These are phyloP conservation scores for Drosophila novamexicana DNA, from an alignment of 1,140 invertebrate species.

Conservation along the genomic window DNA sequence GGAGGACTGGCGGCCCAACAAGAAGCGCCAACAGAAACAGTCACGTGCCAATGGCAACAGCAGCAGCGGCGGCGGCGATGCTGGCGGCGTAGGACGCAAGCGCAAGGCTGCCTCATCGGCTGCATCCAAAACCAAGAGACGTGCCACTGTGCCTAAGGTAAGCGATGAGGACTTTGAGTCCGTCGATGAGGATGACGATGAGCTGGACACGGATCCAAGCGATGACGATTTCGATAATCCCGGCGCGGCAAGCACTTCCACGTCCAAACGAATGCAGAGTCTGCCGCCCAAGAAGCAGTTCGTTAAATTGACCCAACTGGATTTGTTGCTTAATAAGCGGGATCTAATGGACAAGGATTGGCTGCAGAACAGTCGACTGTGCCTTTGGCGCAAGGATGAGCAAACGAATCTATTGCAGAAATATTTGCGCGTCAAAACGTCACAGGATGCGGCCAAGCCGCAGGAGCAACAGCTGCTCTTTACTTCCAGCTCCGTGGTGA, in stretches of 20 bases:
- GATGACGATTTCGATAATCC: constrained; percentile 59
- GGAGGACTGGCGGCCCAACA: constrained; percentile 81
- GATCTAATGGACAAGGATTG: constrained; percentile 64
- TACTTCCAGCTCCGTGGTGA: constrained; percentile 82
- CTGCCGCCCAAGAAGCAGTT: constrained; percentile 78
- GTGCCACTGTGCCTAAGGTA: constrained; percentile 45
- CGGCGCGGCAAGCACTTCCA: constrained; percentile 49
- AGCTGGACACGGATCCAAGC: constrained; percentile 59
- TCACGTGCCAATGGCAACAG: constrained; percentile 27
- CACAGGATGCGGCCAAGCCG: constrained; percentile 25
- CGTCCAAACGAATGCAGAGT: constrained; percentile 48
- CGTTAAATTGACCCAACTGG: constrained; percentile 50
- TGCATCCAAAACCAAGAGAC: constrained; percentile 62
- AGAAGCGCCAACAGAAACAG: constrained; percentile 63
- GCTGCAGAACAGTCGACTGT: constrained; percentile 68
- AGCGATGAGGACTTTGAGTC: constrained; percentile 63
- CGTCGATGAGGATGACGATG: constrained; percentile 55
- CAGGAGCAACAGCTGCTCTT: constrained; percentile 70
- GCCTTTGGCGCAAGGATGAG: constrained; percentile 77
- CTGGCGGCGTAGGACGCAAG: constrained; percentile 55
- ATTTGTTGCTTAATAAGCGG: constrained; percentile 70
- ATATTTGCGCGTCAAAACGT: constrained; percentile 73
- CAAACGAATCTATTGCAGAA: constrained; percentile 77
- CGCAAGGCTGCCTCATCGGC: constrained; percentile 45
- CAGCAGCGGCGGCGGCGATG: constrained; percentile 16